Evolutionary conservation across 2,797 vertebrate species (phyloP).

Genomic region (Sebastes umbrosus): DNA sequence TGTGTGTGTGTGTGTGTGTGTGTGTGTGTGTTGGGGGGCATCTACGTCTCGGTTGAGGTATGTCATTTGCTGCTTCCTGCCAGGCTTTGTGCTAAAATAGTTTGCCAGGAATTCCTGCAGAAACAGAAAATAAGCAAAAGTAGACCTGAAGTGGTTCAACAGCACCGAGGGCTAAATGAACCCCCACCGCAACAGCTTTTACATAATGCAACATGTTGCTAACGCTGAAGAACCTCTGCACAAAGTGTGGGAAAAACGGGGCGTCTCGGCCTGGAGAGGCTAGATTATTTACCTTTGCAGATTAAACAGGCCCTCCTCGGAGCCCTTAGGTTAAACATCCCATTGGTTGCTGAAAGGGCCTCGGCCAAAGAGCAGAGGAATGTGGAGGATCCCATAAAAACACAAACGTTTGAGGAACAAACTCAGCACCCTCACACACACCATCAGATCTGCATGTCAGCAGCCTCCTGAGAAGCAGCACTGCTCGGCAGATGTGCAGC

Average conservation of each 20-base stretch:
- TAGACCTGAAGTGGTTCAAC: background rate
- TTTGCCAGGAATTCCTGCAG: slow-evolving; percentile 44
- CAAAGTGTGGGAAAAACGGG: slow-evolving; percentile 41
- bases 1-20: slow-evolving; percentile 17
- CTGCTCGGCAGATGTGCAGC: slow-evolving; percentile 45
- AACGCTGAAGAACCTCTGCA: background rate
- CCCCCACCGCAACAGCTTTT: background rate
- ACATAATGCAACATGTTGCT: background rate
- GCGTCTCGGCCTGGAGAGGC: slow-evolving; percentile 15
- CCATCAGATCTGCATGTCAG: slow-evolving; percentile 47
- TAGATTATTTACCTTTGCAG: slow-evolving; percentile 75
- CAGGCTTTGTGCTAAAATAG: slow-evolving; percentile 38
- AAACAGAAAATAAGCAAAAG: slow-evolving; percentile 30
- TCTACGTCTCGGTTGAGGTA: slow-evolving; percentile 22
- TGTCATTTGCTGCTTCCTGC: slow-evolving; percentile 61
- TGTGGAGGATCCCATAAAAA: slow-evolving; percentile 72
- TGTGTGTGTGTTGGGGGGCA: slow-evolving; percentile 18
- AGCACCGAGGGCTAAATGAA: background rate
- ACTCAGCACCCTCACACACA: slow-evolving; percentile 27
- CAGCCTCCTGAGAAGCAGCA: slow-evolving; percentile 53
- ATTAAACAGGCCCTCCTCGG: slow-evolving; percentile 67
- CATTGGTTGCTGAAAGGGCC: slow-evolving; percentile 52
- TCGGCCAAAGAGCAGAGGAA: slow-evolving; percentile 63
- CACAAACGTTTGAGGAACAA: slow-evolving; percentile 70
- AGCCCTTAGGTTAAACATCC: slow-evolving; percentile 61